A percentile compares a stretch with the other conserved stretches of the same genome.
Evolutionary conservation across 2,797 vertebrate genomes (phyloP).

Genomic region (Accipiter fasciatus): DNA sequence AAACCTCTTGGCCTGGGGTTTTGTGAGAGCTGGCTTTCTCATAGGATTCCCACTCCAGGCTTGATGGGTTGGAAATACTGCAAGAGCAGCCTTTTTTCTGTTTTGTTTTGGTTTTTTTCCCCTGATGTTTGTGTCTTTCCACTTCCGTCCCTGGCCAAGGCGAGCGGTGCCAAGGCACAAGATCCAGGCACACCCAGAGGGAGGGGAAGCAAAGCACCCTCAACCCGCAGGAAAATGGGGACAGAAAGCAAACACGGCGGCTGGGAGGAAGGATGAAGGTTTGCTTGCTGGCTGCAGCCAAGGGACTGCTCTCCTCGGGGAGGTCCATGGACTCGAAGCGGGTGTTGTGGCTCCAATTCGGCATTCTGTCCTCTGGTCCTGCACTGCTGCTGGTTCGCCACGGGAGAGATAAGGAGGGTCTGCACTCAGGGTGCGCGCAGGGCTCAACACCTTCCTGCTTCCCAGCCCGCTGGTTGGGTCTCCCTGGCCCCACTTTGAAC

Average conservation of each 20-base stretch:
- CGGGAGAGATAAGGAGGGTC: neutral
- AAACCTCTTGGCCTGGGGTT: neutral
- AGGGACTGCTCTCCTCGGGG: neutral
- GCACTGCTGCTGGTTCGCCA: neutral
- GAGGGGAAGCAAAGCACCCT: neutral
- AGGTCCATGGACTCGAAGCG: fast-evolving
- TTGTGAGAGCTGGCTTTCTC: neutral
- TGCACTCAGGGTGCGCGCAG: neutral
- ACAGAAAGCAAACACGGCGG: neutral
- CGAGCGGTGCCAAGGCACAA: neutral
- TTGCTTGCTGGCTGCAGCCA: neutral
- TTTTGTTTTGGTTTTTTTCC: neutral
- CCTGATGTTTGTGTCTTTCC: conserved; percentile 20
- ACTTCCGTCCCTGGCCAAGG: neutral
- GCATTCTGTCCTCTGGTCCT: neutral
- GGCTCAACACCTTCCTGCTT: neutral
- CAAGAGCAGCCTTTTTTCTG: conserved; percentile 40
- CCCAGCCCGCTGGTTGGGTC: fast-evolving
- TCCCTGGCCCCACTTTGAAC: neutral
- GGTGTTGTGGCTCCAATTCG: neutral
- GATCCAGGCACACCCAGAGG: neutral
- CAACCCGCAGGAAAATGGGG: fast-evolving
- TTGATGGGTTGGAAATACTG: conserved; percentile 14
- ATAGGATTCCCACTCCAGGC: neutral
- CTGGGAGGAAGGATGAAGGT: neutral